Evolutionary conservation across 30 jellyfish, hydroid and myxozoan genomes (phyloP).

Genomic region (Aurelia aurita complex sp. Pacific): DNA sequence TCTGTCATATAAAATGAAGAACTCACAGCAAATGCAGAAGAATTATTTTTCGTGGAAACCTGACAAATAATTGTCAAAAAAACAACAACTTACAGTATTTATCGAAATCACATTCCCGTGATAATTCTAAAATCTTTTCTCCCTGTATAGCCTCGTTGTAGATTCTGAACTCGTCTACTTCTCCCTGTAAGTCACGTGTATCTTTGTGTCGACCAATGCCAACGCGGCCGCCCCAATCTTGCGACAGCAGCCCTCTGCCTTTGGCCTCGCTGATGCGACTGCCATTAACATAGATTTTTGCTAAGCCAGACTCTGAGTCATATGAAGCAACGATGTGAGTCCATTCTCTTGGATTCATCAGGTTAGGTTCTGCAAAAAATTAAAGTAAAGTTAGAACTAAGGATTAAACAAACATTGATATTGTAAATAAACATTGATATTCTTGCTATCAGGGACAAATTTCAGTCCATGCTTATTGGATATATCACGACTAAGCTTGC

Average conservation of each 20-base stretch:
- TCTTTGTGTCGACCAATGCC: slow-evolving; percentile 98
- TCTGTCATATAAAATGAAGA: no score
- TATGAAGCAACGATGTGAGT: slow-evolving; percentile 89
- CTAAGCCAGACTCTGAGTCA: slow-evolving; percentile 81
- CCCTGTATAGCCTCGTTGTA: slow-evolving; percentile 76
- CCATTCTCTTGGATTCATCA: slow-evolving; percentile 83
- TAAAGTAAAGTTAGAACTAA: background rate
- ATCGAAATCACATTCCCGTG: slow-evolving; percentile 86
- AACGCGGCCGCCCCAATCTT: slow-evolving; percentile 92
- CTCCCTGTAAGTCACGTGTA: slow-evolving; percentile 84
- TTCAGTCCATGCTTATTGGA: no score
- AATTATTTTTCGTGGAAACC: no score
- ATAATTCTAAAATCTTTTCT: slow-evolving; percentile 67
- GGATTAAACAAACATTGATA: no score
- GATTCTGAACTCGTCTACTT: slow-evolving; percentile 84
- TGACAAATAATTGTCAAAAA: no score
- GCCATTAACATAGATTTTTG: slow-evolving; percentile 89
- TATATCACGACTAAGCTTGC: no score
- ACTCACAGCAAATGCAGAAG: no score
- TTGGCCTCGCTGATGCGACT: slow-evolving; percentile 64
- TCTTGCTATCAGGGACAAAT: no score
- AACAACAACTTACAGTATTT: slow-evolving; percentile 76
- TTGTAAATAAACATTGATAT: no score
- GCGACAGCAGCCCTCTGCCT: slow-evolving; percentile 90
- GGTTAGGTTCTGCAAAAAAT: slow-evolving; percentile 56